Percentiles rank a stretch among this genome's conserved stretches.
Conservation (phyloP, 2,797 vertebrate genomes). For the Orientallactaga sibirica region DNA sequence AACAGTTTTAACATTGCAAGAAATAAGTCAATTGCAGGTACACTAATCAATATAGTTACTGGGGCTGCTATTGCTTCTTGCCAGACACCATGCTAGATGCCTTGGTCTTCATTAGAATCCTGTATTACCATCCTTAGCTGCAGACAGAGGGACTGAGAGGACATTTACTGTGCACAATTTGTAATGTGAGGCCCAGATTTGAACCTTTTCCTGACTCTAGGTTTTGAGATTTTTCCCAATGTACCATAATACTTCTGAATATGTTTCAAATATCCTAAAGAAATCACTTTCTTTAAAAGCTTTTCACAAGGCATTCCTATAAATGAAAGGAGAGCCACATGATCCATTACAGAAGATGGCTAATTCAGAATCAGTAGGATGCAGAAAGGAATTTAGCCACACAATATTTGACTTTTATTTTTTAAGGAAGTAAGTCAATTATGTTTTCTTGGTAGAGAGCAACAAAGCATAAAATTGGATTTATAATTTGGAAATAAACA, state of each 20-base stretch:
- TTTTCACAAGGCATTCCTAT: slow-evolving; percentile 5
- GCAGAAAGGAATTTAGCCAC: not conserved
- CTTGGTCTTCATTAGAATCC: not conserved
- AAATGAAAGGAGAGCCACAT: slow-evolving; percentile 5
- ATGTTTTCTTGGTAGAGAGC: not conserved
- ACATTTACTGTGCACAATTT: not conserved
- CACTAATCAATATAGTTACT: not conserved
- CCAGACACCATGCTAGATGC: not conserved
- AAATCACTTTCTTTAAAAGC: not conserved
- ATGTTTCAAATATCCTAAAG: not conserved
- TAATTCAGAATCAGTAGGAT: slow-evolving; percentile 46
- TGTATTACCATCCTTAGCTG: not conserved
- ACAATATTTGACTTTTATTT: not conserved
- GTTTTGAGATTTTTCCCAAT: not conserved
- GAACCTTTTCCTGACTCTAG: not conserved
- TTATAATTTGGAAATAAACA: slow-evolving; percentile 50
- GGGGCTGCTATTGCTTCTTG: not conserved
- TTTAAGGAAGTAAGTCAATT: not conserved
- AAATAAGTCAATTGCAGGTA: not conserved
- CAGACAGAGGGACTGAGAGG: not conserved
- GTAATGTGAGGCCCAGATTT: not conserved
- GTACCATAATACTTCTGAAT: not conserved
- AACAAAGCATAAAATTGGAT: slow-evolving; percentile 11
- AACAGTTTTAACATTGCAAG: not conserved
- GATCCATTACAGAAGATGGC: not conserved